Evolutionary conservation across 2,797 vertebrate species (phyloP), one percentile per base, ranked within the genome.

Genomic region (Myiothlypis chrysogaster): DNA sequence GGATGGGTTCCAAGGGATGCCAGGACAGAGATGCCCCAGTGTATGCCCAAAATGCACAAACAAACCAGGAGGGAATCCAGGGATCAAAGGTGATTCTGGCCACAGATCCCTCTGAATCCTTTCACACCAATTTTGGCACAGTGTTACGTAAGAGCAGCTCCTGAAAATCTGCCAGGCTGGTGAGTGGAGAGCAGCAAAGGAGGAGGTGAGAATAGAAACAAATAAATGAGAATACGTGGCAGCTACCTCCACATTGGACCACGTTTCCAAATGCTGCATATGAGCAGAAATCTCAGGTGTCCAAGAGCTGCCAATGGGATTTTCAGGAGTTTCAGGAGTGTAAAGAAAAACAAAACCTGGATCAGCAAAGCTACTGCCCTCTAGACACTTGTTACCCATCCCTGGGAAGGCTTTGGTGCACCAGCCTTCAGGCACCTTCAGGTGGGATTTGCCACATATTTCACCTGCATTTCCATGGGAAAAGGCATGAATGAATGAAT

Each of bases 161-260:
- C 90, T 90, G 89, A 93, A 95, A 85, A 85, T 37, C 89, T 91
- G 96, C 90, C 95, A 92, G 89, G 50, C 90, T 87, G 1, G 0
- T 0, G 20, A 84, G 56, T 87, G 1, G 0, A 0, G 20, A 84
- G 52, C 82, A 89, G 87, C 83, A 57, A 57, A 93, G 78, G 59
- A 93, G 56, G 60, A 94, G 81, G 81, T 79, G 83, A 95, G 91
- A 95, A 91, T 3, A 76, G 52, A 95, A 97, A 94, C 95, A 97
- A 94, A 94, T 49, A 94, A 82, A 90, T 71, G 86, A 87, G 35
- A 44, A 46, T 80, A 64, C 0, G 10, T 94, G 76, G 61, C 70
- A 85, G 53, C 43, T 95, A 46, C 81, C 46, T 84, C 68, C 84
- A 86, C 56, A 56, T 35, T 24, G 30, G 84, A 55, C 43, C 82